A percentile compares a stretch with the other conserved stretches of the same genome.
These are phyloP conservation scores for Drosophila biarmipes DNA, from an alignment of 1,140 invertebrate species.

Conservation along the genomic window DNA sequence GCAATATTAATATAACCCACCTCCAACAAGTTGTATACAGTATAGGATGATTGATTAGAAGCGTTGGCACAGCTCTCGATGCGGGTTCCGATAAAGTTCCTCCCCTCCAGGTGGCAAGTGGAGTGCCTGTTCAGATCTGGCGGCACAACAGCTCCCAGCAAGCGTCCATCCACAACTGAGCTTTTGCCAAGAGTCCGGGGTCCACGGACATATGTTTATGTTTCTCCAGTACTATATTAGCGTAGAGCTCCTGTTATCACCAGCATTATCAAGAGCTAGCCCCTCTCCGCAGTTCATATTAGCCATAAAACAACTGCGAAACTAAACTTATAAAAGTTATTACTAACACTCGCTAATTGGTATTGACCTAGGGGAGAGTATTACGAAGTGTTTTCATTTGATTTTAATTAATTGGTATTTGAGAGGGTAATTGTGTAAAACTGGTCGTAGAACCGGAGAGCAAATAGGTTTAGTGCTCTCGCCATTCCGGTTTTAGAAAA, in stretches of 20 bases:
- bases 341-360: background rate
- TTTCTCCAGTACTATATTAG: constrained; percentile 26
- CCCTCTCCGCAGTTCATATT: constrained; percentile 3
- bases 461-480: background rate
- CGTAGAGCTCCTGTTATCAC: constrained; percentile 30
- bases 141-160: constrained; percentile 21
- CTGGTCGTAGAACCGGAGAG: background rate
- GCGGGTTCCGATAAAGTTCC: constrained; percentile 13
- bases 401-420: background rate
- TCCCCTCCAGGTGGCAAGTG: constrained; percentile 11
- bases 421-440: background rate
- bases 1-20: constrained; percentile 15
- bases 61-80: background rate
- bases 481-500: background rate
- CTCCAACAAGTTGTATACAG: constrained; percentile 4
- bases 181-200: constrained; percentile 14
- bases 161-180: constrained; percentile 42
- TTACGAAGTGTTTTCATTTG: background rate
- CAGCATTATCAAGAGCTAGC: constrained; percentile 18
- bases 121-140: background rate
- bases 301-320: constrained; percentile 9
- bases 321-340: background rate
- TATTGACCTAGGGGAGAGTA: background rate
- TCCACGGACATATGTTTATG: constrained; percentile 18
- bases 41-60: constrained; percentile 2